Percentiles rank a stretch among this genome's conserved stretches.
Evolutionary conservation across 2,888 invertebrate genomes (phyloP).

Genomic region (Bugulina stolonifera): DNA sequence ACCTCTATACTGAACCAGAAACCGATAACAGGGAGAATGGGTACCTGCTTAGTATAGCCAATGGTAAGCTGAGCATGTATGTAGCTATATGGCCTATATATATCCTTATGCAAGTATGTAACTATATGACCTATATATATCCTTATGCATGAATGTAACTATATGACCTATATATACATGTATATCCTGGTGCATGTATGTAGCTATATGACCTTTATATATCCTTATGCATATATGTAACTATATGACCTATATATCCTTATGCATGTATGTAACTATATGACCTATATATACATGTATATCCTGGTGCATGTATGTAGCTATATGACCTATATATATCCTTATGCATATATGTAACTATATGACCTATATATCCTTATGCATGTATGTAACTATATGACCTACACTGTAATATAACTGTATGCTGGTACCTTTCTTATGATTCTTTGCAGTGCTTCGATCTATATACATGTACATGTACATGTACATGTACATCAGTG

Average conservation of each 20-base stretch:
- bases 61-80: not conserved
- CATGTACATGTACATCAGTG: not conserved
- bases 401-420: not conserved
- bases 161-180: not conserved
- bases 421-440: too few species aligned
- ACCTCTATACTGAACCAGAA: not conserved
- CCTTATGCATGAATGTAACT: not conserved
- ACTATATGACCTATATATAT: not conserved
- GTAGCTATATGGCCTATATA: not conserved
- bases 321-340: not conserved
- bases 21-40: not conserved
- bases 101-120: not conserved
- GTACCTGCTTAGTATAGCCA: not conserved
- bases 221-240: not conserved
- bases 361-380: not conserved
- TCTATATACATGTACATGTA: not conserved
- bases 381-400: not conserved
- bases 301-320: too few species aligned
- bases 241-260: not conserved
- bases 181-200: too few species aligned
- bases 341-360: not conserved
- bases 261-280: not conserved
- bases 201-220: not conserved
- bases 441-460: not conserved
- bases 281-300: not conserved